Base-by-base conservation (phyloP, 2,113 vertebrate species). In the Clarias magur region DNA sequence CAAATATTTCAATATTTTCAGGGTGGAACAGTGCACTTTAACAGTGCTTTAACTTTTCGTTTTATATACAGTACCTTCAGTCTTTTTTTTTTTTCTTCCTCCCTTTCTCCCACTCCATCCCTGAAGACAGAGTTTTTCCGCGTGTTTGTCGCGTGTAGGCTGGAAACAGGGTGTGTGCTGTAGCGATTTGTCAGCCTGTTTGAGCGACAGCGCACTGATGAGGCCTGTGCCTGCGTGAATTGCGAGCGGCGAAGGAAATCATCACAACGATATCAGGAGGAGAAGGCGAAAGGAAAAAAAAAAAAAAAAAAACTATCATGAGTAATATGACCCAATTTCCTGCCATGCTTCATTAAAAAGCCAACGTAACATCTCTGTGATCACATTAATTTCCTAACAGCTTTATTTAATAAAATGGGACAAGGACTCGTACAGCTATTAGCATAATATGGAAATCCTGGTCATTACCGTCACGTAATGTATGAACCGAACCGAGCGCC, bases 361-460 rank as follows among this genome's bases (percentile, higher is more conserved):
- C 85, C 72, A n/a, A 72, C 84, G 67, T 86, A 60, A 79, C 60
- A 48, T 80, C 93, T 92, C 91, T 91, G 92, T 92, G 93, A 93
- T 94, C 88, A 60, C 89, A 91, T 93, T 95, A 92, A 94, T 93
- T 94, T 93, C 88, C 95, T 94, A 93, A 95, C 94, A 92, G 93
- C 91, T 95, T 95, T 95, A 94, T 94, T 96, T 94, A 96, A 95
- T 96, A 96, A 96, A 95, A 94, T 93, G 90, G 91, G 95, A 92
- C 94, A 91, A 94, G 90, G 86, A 34, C 80, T 91, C 89, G 92
- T 94, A 90, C 88, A 92, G 89, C 92, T 93, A 95, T 95, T 95
- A 96, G 81, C 91, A 94, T 93, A 94, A 93, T 95, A 95, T 94
- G 95, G 93, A 96, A 96, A 95, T 96, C 91, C 88, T 87, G 89